Percentiles rank a stretch among this genome's conserved stretches.
phyloP scores from a whole-genome alignment of 2,797 vertebrate genomes.

The Podargus strigoides region DNA sequence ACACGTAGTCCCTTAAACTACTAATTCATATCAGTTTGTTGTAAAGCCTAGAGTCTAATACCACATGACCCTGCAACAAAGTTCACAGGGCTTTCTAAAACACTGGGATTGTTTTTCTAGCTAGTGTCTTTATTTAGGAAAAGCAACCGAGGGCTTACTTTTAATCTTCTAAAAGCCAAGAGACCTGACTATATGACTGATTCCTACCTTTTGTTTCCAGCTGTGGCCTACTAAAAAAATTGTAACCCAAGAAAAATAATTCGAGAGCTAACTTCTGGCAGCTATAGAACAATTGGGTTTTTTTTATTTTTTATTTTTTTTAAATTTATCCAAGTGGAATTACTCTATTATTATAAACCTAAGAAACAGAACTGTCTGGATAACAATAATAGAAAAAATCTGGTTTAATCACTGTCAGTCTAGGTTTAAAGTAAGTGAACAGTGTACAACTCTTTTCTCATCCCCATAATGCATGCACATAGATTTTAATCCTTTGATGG shows the following conservation, averaged over 20 bases:
- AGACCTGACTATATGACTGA: neutral
- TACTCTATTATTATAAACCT: neutral
- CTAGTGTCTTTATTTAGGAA: neutral
- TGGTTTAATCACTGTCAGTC: neutral
- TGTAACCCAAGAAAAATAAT: neutral
- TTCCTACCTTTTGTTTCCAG: neutral
- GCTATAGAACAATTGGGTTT: neutral
- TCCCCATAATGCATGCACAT: neutral
- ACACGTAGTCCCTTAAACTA: neutral
- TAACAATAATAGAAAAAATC: neutral
- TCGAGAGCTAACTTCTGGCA: neutral
- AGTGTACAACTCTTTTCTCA: neutral
- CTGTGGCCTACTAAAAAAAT: neutral
- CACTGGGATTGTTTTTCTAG: neutral
- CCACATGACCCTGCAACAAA: neutral
- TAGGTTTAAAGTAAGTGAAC: neutral
- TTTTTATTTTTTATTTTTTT: neutral
- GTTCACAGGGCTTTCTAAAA: neutral
- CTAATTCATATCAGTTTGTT: neutral
- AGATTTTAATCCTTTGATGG: neutral
- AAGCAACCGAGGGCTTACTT: too few relatives aligned
- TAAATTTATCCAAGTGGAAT: neutral
- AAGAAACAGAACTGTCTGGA: neutral
- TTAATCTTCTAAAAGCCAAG: neutral
- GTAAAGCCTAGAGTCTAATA: neutral